A percentile compares a stretch with the other conserved stretches of the same genome.
These are phyloP conservation scores for Bimastos eiseni DNA, from an alignment of 2,888 invertebrate species.

Conservation along the genomic window DNA sequence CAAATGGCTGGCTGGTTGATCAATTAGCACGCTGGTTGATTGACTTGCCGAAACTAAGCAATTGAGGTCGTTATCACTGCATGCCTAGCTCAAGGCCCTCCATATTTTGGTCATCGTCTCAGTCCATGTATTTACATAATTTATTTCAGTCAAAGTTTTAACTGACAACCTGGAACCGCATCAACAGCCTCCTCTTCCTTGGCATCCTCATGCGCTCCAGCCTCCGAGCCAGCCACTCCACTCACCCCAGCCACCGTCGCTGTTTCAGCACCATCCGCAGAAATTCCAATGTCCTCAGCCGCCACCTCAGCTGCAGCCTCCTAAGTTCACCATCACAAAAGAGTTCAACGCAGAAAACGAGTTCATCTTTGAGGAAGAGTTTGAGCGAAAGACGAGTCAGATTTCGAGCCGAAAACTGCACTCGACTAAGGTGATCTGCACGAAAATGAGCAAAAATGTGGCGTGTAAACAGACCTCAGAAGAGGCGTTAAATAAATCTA, in stretches of 20 bases:
- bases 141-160: constrained; percentile 6
- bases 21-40: neutral
- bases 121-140: neutral
- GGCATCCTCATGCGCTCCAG: neutral
- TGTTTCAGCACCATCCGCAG: neutral
- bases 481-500: neutral
- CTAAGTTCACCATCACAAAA: neutral
- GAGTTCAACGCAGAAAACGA: neutral
- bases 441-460: too few relatives aligned
- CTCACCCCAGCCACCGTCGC: neutral
- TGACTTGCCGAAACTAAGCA: neutral
- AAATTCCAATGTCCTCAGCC: neutral
- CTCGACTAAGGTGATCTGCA: neutral
- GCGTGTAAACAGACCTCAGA: neutral
- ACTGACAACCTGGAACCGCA: neutral
- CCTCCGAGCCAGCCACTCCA: neutral
- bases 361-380: constrained; percentile 21
- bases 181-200: neutral
- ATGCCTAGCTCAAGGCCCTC: neutral
- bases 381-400: constrained; percentile 9
- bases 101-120: neutral
- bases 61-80: neutral
- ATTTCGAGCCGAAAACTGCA: neutral
- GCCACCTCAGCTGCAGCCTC: neutral
- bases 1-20: neutral